These are phyloP conservation scores for Rhingia campestris DNA, from an alignment of 2,888 invertebrate genomes.

Conservation along the genomic window DNA sequence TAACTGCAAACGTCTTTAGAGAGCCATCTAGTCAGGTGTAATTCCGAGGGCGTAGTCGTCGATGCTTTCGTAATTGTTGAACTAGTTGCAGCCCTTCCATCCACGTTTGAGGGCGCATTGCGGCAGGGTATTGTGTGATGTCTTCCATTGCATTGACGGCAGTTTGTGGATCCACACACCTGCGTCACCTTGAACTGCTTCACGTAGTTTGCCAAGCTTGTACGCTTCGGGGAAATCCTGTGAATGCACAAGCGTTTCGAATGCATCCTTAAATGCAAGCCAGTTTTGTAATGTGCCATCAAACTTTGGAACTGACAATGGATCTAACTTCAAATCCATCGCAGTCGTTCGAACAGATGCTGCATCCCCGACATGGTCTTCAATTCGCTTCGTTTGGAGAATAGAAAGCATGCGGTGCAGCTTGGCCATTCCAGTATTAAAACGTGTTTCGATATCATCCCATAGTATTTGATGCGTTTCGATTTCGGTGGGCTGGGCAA, in stretches of 20 bases:
- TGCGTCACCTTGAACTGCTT: conserved; percentile 46
- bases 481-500: conserved; percentile 15
- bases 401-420: conserved; percentile 14
- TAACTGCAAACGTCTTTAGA: conserved; percentile 30
- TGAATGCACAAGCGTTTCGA: conserved; percentile 33
- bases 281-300: conserved; percentile 44
- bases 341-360: neutral
- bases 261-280: conserved; percentile 41
- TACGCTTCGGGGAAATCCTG: conserved; percentile 45
- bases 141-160: conserved; percentile 31
- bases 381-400: neutral
- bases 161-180: conserved; percentile 23
- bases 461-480: conserved; percentile 23
- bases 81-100: neutral
- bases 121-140: conserved; percentile 34
- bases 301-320: conserved; percentile 42
- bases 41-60: conserved; percentile 21
- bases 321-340: conserved; percentile 34
- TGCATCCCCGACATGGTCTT: conserved; percentile 4
- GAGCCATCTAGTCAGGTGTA: conserved; percentile 25
- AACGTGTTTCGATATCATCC: conserved; percentile 24
- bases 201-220: conserved; percentile 49
- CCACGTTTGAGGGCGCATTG: neutral
- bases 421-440: conserved; percentile 25
- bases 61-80: conserved; percentile 10